Percentiles rank a stretch among this genome's conserved stretches.
Conservation (phyloP, 1,140 invertebrate genomes). For the Cyclargus thomasi region DNA sequence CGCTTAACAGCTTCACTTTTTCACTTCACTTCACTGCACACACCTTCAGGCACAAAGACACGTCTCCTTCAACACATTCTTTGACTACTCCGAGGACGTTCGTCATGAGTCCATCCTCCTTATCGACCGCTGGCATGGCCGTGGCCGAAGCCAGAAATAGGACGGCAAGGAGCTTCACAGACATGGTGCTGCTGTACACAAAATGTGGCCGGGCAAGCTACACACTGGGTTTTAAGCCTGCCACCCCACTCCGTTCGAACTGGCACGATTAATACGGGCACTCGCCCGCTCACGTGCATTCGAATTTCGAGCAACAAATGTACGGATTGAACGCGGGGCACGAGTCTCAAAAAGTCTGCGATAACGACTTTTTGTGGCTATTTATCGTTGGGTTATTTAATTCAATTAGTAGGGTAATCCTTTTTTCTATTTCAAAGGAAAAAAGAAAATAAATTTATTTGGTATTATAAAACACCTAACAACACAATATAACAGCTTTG, state of each 20-base stretch:
- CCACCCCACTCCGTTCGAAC: slow-evolving; percentile 65
- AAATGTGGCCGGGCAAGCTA: slow-evolving; percentile 57
- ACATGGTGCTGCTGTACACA: slow-evolving; percentile 57
- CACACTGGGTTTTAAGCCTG: slow-evolving; percentile 57
- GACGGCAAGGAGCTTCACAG: slow-evolving; percentile 53
- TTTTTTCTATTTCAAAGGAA: no score
- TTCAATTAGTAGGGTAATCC: no score
- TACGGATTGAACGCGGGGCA: no score
- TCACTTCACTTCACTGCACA: slow-evolving; percentile 46
- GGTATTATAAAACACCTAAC: no score
- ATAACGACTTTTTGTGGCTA: no score
- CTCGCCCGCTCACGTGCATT: slow-evolving; percentile 11
- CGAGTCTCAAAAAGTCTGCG: no score
- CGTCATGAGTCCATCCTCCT: slow-evolving; percentile 47
- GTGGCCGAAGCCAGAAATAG: slow-evolving; percentile 51
- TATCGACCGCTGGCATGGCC: slow-evolving; percentile 58
- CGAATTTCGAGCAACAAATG: not conserved
- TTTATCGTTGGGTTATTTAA: no score
- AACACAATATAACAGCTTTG: no score
- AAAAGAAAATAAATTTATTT: no score
- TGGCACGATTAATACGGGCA: slow-evolving; percentile 31
- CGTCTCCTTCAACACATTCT: slow-evolving; percentile 59
- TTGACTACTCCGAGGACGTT: slow-evolving; percentile 58
- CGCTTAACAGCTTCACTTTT: no score
- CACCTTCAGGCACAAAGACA: slow-evolving; percentile 66